Percentiles rank a stretch among this genome's conserved stretches.
Evolutionary conservation across 2,797 vertebrate species (phyloP).

Genomic region (Eulemur coronatus): DNA sequence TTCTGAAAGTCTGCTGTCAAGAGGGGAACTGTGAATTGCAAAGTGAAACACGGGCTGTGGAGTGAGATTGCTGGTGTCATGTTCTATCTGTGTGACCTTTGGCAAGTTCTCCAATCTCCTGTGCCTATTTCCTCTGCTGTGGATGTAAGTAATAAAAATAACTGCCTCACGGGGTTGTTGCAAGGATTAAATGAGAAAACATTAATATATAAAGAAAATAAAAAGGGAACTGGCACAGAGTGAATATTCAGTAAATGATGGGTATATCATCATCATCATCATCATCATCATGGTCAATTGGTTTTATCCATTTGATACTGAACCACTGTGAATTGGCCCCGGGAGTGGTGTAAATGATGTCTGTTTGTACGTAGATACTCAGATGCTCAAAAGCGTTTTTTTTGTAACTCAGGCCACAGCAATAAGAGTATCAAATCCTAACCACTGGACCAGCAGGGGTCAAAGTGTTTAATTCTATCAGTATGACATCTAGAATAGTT

Average conservation of each 20-base stretch:
- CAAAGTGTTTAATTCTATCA: slow-evolving; percentile 25
- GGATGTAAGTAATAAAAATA: not conserved
- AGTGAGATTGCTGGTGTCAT: not conserved
- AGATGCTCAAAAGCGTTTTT: not conserved
- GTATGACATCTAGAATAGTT: not conserved
- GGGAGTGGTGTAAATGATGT: not conserved
- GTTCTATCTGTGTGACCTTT: not conserved
- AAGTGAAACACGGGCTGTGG: not conserved
- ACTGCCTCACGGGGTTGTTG: not conserved
- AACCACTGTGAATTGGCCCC: not conserved
- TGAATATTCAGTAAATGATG: not conserved
- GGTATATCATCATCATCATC: too few relatives aligned
- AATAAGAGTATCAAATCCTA: not conserved
- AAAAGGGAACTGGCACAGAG: not conserved
- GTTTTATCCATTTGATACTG: not conserved
- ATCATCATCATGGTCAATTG: not conserved
- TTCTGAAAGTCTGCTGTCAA: not conserved
- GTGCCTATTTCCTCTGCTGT: not conserved
- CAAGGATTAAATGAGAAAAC: slow-evolving; percentile 1
- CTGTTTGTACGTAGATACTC: not conserved
- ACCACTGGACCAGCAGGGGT: not conserved
- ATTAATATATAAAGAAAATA: not conserved
- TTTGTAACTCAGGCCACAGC: not conserved
- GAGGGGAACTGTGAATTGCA: not conserved
- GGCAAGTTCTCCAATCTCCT: not conserved